Percentiles rank a stretch among this genome's conserved stretches.
Conservation (phyloP, 1,140 invertebrate genomes). For the Hycleus phaleratus region DNA sequence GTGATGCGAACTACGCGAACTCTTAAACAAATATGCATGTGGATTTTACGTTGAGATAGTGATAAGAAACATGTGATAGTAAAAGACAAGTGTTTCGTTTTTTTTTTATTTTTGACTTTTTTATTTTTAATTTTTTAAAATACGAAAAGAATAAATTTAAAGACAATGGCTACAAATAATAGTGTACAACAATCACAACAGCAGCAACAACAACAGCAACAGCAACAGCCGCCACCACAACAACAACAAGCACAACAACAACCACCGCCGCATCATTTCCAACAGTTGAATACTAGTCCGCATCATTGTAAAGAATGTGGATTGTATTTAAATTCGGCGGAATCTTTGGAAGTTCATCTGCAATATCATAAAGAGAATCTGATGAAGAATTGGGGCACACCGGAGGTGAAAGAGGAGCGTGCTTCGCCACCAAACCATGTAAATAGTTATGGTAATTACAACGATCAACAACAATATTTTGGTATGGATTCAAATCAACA, state of each 20-base stretch:
- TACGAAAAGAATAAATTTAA: neutral
- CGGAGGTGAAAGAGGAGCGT: constrained; percentile 23
- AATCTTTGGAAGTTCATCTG: constrained; percentile 68
- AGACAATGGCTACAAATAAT: constrained; percentile 35
- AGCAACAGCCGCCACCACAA: constrained; percentile 17
- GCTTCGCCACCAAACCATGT: constrained; percentile 10
- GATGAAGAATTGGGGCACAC: constrained; percentile 65
- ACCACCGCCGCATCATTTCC: constrained; percentile 41
- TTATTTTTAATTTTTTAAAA: constrained; percentile 19
- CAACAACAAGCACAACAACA: constrained; percentile 24
- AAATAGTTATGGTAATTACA: constrained; percentile 12
- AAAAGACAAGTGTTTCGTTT: constrained; percentile 31
- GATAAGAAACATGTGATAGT: constrained; percentile 33
- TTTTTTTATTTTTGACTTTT: constrained; percentile 31
- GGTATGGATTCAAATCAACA: constrained; percentile 23
- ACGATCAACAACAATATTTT: constrained; percentile 16
- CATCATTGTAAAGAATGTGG: constrained; percentile 66
- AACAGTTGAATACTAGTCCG: constrained; percentile 40
- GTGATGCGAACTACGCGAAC: constrained; percentile 7
- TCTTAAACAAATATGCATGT: constrained; percentile 4
- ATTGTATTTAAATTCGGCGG: constrained; percentile 61
- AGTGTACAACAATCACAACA: constrained; percentile 20
- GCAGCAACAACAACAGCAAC: constrained; percentile 26
- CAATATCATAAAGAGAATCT: constrained; percentile 72
- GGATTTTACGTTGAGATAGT: constrained; percentile 18